Conservation (phyloP, 2,113 vertebrate genomes). For the Heterotilapia buettikoferi region DNA sequence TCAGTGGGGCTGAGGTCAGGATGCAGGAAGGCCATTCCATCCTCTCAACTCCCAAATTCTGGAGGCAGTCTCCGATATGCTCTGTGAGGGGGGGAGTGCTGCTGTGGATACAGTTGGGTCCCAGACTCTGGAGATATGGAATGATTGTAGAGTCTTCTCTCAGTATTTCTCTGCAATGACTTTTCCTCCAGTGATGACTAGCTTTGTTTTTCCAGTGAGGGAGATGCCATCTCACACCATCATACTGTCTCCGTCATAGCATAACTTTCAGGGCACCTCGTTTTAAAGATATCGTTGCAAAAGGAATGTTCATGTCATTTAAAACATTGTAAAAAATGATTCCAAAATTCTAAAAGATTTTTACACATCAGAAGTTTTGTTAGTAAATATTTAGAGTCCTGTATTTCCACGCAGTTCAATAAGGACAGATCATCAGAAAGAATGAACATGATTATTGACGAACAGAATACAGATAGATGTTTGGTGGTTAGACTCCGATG, state of each 20-base stretch:
- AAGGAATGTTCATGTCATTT: background rate
- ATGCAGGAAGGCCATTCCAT: background rate
- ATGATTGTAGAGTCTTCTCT: background rate
- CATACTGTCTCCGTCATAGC: background rate
- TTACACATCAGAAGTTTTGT: background rate
- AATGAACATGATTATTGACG: background rate
- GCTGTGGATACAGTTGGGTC: background rate
- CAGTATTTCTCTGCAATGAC: background rate
- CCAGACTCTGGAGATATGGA: background rate
- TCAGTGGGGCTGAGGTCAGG: background rate
- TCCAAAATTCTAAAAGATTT: background rate
- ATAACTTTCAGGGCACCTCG: background rate
- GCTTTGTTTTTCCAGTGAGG: background rate
- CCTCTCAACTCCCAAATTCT: background rate
- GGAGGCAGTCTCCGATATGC: background rate
- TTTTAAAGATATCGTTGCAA: background rate
- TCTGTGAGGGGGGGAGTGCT: rapidly evolving
- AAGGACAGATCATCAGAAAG: background rate
- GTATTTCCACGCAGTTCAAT: background rate
- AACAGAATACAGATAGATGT: background rate
- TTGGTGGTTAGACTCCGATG: background rate
- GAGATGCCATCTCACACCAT: background rate
- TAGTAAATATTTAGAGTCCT: background rate
- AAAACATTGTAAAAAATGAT: background rate
- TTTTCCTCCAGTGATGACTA: background rate